A percentile compares a stretch with the other conserved stretches of the same genome.
phyloP scores from a whole-genome alignment of 1,140 invertebrate genomes.

The Pygmarrhopalites habei region DNA sequence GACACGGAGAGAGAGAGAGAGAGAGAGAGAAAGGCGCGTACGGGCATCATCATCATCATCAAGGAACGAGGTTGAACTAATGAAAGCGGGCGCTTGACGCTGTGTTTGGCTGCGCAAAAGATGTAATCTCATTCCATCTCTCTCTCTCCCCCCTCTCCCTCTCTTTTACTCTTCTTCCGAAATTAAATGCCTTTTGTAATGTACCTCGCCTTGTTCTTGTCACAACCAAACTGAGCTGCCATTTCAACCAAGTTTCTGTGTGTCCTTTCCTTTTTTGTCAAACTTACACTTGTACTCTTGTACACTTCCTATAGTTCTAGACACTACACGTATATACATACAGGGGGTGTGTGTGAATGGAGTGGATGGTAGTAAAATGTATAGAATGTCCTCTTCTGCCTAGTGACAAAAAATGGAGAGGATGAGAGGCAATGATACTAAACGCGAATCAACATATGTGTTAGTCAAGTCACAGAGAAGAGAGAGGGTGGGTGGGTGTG shows the following conservation, averaged over 20 bases:
- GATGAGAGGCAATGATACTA: too few relatives aligned
- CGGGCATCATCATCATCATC: constrained; percentile 25
- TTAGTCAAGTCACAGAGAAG: too few relatives aligned
- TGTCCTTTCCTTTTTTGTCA: too few relatives aligned
- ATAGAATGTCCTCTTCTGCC: too few relatives aligned
- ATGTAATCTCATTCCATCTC: constrained; percentile 39
- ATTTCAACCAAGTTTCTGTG: not conserved
- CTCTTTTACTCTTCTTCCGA: constrained; percentile 6
- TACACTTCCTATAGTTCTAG: not conserved
- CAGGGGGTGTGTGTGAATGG: too few relatives aligned
- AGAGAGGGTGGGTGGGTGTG: too few relatives aligned
- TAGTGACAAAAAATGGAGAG: too few relatives aligned
- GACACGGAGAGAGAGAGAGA: constrained; percentile 5
- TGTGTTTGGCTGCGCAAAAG: constrained; percentile 35
- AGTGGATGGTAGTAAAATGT: too few relatives aligned
- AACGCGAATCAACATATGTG: too few relatives aligned
- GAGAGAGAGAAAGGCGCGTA: constrained; percentile 11
- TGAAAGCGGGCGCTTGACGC: constrained; percentile 30
- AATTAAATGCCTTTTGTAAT: constrained; percentile 32
- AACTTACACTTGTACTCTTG: not conserved
- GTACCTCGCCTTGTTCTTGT: constrained; percentile 28
- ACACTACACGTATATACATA: too few relatives aligned
- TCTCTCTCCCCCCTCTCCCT: constrained; percentile 10
- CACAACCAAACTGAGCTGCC: constrained; percentile 19
- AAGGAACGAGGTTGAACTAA: constrained; percentile 33